Evolutionary conservation across 2,888 invertebrate genomes (phyloP).

Genomic region (Amiota communis): DNA sequence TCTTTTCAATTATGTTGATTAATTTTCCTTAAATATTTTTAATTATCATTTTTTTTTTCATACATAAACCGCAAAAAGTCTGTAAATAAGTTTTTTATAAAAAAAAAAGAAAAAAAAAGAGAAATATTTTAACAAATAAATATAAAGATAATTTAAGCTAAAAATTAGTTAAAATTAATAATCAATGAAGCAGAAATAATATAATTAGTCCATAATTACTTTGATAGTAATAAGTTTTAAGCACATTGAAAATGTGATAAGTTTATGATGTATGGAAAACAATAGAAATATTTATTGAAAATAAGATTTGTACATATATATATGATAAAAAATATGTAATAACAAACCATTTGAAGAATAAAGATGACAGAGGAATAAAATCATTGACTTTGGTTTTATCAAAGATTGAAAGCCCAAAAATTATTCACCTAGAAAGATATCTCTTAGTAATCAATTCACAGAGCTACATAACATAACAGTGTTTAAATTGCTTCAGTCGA

Average conservation of each 20-base stretch:
- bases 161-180: not conserved
- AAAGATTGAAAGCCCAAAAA: too few relatives aligned
- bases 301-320: conserved; percentile 10
- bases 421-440: too few relatives aligned
- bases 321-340: not conserved
- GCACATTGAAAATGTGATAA: conserved; percentile 42
- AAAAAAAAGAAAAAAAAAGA: not conserved
- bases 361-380: not conserved
- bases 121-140: not conserved
- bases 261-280: conserved; percentile 22
- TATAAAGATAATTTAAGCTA: conserved; percentile 4
- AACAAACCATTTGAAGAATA: not conserved
- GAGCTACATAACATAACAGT: too few relatives aligned
- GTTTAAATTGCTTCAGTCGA: too few relatives aligned
- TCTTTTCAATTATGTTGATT: not conserved
- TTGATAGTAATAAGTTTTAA: conserved; percentile 13
- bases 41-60: not conserved
- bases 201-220: not conserved
- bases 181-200: not conserved
- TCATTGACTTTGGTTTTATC: too few relatives aligned
- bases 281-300: conserved; percentile 3
- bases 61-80: not conserved
- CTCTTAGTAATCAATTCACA: too few relatives aligned
- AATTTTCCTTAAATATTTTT: not conserved
- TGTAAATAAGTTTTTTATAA: conserved; percentile 22